Conservation (phyloP, 2,797 vertebrate genomes). For the Lateolabrax maculatus region DNA sequence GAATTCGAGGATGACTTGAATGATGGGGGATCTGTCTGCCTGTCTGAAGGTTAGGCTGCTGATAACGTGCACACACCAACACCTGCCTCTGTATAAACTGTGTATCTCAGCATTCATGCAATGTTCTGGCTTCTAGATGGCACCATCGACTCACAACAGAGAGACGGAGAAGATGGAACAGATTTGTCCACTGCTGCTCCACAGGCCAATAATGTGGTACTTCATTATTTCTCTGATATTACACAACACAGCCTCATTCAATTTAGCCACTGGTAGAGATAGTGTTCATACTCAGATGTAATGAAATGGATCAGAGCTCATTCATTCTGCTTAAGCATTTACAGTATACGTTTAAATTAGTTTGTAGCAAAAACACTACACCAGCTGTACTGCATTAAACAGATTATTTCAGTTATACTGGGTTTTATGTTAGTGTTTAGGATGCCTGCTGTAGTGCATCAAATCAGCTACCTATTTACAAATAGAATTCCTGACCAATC, state of each 20-base stretch:
- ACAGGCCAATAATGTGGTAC: slow-evolving; percentile 91
- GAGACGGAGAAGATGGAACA: slow-evolving; percentile 86
- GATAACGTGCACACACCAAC: neutral
- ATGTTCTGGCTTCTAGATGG: slow-evolving; percentile 86
- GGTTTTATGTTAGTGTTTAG: neutral
- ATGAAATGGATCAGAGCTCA: slow-evolving; percentile 5
- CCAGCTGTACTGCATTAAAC: neutral
- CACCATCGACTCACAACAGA: slow-evolving; percentile 86
- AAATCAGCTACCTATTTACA: neutral
- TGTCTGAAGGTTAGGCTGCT: slow-evolving; percentile 90
- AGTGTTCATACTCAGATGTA: neutral
- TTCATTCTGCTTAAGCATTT: neutral
- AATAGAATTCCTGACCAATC: neutral
- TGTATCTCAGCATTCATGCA: slow-evolving; percentile 23
- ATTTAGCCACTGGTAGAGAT: neutral
- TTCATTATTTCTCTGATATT: slow-evolving; percentile 40
- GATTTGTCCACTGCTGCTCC: slow-evolving; percentile 80
- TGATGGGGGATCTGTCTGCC: slow-evolving; percentile 91
- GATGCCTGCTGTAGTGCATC: neutral
- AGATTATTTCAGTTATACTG: neutral
- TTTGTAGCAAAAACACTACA: neutral
- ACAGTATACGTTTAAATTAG: neutral
- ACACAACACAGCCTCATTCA: slow-evolving; percentile 17
- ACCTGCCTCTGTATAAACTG: neutral
- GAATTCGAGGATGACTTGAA: slow-evolving; percentile 92